Base-by-base conservation (phyloP, 1,140 invertebrate species). In the Hermatobates lingyangjiaoensis region DNA sequence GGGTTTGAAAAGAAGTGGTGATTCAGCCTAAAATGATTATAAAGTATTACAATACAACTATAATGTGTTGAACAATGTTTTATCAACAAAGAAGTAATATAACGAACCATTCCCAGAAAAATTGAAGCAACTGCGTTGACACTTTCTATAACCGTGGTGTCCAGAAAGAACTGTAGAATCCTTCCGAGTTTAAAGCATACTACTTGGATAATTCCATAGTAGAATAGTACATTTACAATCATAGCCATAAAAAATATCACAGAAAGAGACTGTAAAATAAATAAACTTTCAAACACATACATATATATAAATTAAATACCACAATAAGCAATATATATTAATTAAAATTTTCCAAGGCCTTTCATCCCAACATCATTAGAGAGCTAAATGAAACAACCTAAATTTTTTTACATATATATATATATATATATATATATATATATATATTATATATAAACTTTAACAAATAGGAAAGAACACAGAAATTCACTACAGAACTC, bases 241-340 rank as follows among this genome's bases (percentile, higher is more conserved):
- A 91, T 88, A 60, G 84, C 84, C 61, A 94, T 84, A 71, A 92
- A 94, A 67, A 87, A 88, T 45, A 94, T 87, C 0, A 90, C 84
- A 0, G 87, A 79, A 18, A 92, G 65, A 0, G 78, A 73, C 84
- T 87, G 63, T 42, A 72, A 69, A 40, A 53, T 53, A 45, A 49
- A 53, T 44, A 51, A 57, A 45, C 42, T 14, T 21, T 20, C 47
- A 48, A 21, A 47, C 3, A 26, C 3, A 28, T 45, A 24, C n/a
- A 7, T n/a, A 21, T 45, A 42, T 4, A n/a, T 14, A 42, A 21
- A n/a, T 23, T 27, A 14, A 3, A 5, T 7, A 25, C n/a, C 23
- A 24, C 3, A 21, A 5, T 46, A 12, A 12, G 7, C 18, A 46
- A 3, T 34, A 20, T 39, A 24, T 21, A 20, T 39, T 5, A 21